Evolutionary conservation across 1,140 invertebrate genomes (phyloP).

Genomic region (Meloidogyne floridensis): DNA sequence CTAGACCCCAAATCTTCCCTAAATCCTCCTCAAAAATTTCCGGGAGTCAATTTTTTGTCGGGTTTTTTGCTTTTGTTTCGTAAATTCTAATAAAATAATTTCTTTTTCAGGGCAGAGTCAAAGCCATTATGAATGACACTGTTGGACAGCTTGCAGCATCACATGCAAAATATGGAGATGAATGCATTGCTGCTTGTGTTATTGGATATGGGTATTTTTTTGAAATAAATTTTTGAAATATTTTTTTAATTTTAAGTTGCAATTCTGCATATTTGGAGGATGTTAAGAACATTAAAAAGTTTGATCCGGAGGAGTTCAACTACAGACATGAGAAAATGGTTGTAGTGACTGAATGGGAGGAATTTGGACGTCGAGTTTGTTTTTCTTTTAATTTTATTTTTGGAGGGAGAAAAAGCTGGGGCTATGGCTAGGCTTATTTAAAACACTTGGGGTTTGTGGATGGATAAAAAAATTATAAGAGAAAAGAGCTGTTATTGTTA

Average conservation of each 20-base stretch:
- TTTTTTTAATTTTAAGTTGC: conserved; percentile 51
- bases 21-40: too few relatives aligned
- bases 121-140: conserved; percentile 66
- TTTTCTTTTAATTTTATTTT: neutral
- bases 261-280: conserved; percentile 65
- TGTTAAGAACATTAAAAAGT: conserved; percentile 60
- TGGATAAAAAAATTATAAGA: too few relatives aligned
- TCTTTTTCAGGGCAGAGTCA: conserved; percentile 53
- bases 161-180: conserved; percentile 62
- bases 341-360: conserved; percentile 64
- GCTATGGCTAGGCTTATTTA: too few relatives aligned
- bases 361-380: conserved; percentile 54
- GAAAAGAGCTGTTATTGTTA: too few relatives aligned
- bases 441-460: too few relatives aligned
- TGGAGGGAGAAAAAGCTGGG: too few relatives aligned
- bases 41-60: too few relatives aligned
- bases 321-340: conserved; percentile 63
- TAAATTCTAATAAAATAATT: conserved; percentile 20
- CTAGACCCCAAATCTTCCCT: too few relatives aligned
- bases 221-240: neutral
- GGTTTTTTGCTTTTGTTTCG: too few relatives aligned
- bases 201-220: conserved; percentile 62
- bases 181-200: conserved; percentile 61
- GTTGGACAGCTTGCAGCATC: conserved; percentile 64
- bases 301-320: conserved; percentile 49